Conservation (phyloP, 2,797 vertebrate genomes). For the Serranus cabrilla region DNA sequence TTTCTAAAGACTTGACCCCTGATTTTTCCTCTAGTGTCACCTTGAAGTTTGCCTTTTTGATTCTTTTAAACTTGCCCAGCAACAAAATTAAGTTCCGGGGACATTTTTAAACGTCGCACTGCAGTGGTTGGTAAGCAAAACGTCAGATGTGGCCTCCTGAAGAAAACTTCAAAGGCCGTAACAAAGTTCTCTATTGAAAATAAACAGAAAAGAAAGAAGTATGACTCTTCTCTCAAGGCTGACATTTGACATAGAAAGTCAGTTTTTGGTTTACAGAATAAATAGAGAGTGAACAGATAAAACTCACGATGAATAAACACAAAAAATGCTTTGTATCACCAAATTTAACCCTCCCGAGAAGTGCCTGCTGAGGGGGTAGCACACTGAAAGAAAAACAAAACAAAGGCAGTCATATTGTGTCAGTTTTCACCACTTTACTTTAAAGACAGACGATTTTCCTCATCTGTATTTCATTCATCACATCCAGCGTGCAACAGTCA, state of each 20-base stretch:
- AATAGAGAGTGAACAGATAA: not conserved
- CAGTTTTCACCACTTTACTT: too few relatives aligned
- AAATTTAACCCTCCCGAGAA: too few relatives aligned
- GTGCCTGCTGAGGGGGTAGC: too few relatives aligned
- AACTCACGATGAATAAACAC: not conserved
- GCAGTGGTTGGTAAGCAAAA: not conserved
- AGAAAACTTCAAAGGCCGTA: not conserved
- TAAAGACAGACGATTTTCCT: too few relatives aligned
- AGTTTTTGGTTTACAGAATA: conserved; percentile 1
- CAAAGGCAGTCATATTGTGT: too few relatives aligned
- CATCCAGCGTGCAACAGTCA: not conserved
- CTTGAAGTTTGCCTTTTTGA: too few relatives aligned
- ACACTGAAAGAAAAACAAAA: too few relatives aligned
- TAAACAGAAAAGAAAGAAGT: not conserved
- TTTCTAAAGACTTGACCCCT: too few relatives aligned
- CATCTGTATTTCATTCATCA: not conserved
- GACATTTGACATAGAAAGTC: not conserved
- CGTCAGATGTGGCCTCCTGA: not conserved
- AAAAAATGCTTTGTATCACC: not conserved
- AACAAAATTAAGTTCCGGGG: too few relatives aligned
- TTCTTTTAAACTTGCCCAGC: too few relatives aligned
- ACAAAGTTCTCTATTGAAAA: too few relatives aligned
- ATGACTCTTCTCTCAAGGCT: not conserved
- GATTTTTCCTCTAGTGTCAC: too few relatives aligned
- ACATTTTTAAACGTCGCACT: not conserved